Base-by-base conservation (phyloP, 2,113 vertebrate species). In the Leucosticte australis region DNA sequence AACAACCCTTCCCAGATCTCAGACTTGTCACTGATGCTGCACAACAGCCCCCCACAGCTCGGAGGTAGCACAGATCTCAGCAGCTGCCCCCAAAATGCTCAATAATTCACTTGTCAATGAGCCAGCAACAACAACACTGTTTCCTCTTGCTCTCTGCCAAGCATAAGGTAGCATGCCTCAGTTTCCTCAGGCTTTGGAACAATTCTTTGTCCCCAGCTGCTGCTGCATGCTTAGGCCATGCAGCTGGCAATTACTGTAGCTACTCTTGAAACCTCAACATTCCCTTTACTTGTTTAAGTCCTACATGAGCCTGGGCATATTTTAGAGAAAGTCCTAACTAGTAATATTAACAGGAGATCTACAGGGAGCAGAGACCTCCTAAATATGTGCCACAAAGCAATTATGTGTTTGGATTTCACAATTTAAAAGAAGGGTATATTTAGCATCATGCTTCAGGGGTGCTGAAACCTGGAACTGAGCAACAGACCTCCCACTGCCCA, bases 271-370 rank as follows among this genome's bases (percentile, higher is more conserved):
- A 82, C 4, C 30, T 71, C 82, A 90, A 80, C 31, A 89, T 80
- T 55, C 6, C 22, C 33, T 37, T 35, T 55, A 46, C 2, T 3
- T 28, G 9, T 35, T 42, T 24, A 71, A 71, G 56, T 60, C 56
- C 47, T 64, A 37, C 7, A 84, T 0, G 11, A 85, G 64, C 28
- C 65, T 62, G 33, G 50, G 41, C 19, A 73, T 37, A 88, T 74
- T 93, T 95, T 41, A 91, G 18, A 83, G 83, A 95, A 81, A 87
- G 84, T 94, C 87, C 50, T 22, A 35, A 74, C 79, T 95, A 96
- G 69, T 94, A 89, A 94, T 94, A 95, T 50, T 88, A 96, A 83
- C 50, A 57, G 46, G 46, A 79, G 39, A 87, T 85, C 78, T 69
- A 76, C 50, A 2, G 39, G 82, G 87, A 94, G 42, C 28, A 80